Conservation (phyloP, 2,888 invertebrate genomes). For the Nebria salina region DNA sequence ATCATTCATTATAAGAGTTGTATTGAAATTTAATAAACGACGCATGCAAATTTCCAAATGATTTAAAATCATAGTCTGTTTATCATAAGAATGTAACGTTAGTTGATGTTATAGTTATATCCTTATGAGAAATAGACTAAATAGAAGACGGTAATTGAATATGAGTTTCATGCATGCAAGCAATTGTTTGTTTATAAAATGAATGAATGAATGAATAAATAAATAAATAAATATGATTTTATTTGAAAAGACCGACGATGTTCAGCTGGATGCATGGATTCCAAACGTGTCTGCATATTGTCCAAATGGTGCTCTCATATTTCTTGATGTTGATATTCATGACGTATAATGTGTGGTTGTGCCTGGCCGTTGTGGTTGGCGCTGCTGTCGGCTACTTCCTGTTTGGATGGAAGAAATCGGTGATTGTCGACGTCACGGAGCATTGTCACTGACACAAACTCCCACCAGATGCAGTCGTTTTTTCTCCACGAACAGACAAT, state of each 20-base stretch:
- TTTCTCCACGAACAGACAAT: slow-evolving; percentile 15
- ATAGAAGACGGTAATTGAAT: too few relatives aligned
- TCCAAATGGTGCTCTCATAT: slow-evolving; percentile 92
- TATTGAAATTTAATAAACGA: too few relatives aligned
- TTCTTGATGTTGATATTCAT: slow-evolving; percentile 96
- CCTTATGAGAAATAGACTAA: too few relatives aligned
- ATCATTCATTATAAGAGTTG: too few relatives aligned
- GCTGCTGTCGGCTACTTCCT: slow-evolving; percentile 93
- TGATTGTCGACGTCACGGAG: slow-evolving; percentile 93
- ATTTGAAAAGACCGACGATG: slow-evolving; percentile 76
- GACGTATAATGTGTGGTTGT: slow-evolving; percentile 96
- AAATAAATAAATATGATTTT: background rate
- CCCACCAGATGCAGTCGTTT: background rate
- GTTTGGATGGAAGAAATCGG: slow-evolving; percentile 95
- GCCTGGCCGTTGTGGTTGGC: slow-evolving; percentile 87
- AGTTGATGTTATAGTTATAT: too few relatives aligned
- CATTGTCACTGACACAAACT: slow-evolving; percentile 83
- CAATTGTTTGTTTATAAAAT: too few relatives aligned
- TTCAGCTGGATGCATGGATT: slow-evolving; percentile 82
- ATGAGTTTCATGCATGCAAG: too few relatives aligned
- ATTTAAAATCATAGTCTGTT: too few relatives aligned
- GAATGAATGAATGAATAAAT: background rate
- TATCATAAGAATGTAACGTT: too few relatives aligned
- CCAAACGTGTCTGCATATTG: slow-evolving; percentile 88
- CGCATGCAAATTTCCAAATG: too few relatives aligned